Conservation (phyloP, 2,888 invertebrate species). For the Callinectes sapidus region DNA sequence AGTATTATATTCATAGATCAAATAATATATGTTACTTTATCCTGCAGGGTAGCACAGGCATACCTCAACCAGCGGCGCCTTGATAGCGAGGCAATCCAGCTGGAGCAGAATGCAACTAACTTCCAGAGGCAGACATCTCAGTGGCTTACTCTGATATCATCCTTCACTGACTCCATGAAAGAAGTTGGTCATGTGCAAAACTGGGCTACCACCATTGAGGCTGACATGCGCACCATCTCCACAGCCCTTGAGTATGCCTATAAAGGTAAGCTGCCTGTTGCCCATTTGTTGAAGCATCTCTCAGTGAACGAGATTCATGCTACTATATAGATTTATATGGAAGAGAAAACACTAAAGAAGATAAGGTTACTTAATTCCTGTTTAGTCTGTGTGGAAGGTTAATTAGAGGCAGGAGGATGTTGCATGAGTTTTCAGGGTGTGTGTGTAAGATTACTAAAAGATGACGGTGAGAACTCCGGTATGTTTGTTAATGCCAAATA, state of each 20-base stretch:
- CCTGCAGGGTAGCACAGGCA: conserved; percentile 93
- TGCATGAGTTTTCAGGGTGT: not conserved
- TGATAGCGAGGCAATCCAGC: conserved; percentile 96
- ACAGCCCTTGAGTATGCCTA: conserved; percentile 95
- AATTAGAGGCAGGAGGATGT: not conserved
- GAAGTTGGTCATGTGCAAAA: conserved; percentile 99
- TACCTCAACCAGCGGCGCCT: conserved; percentile 98
- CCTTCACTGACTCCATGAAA: conserved; percentile 80
- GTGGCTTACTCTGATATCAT: conserved; percentile 89
- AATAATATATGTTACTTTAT: not conserved
- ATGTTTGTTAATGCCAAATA: not conserved
- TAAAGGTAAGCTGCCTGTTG: conserved; percentile 78
- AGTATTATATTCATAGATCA: not conserved
- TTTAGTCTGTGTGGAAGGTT: not conserved
- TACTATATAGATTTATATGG: not conserved
- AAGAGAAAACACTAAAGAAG: not conserved
- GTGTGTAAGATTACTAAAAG: not conserved
- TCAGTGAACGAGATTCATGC: not conserved
- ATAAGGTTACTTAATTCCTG: not conserved
- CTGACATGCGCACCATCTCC: conserved; percentile 94
- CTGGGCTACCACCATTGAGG: conserved; percentile 97
- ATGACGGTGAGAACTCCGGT: not conserved
- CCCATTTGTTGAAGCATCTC: not conserved
- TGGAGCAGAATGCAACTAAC: conserved; percentile 94
- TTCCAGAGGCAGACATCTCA: conserved; percentile 98